Evolutionary conservation across 2,888 invertebrate genomes (phyloP), one percentile per base, ranked within the genome.

Genomic region (Aproaerema taeniolella): DNA sequence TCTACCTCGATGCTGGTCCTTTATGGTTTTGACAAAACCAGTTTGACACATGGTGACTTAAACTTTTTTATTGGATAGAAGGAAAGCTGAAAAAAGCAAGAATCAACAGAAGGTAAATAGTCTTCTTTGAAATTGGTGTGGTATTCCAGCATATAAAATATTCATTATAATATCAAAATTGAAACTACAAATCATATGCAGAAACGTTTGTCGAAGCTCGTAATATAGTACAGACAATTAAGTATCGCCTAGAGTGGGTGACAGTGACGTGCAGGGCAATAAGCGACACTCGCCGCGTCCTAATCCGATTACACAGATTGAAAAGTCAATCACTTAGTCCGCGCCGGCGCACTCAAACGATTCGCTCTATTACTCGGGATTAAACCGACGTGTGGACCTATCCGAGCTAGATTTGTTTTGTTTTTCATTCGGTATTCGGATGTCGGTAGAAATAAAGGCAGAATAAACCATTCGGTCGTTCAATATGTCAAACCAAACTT

Each of bases 251-350:
- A 35, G 31, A 40, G 30, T 40, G 31, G 53, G 46, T 49, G 47
- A 50, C 52, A 49, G 34, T 40, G 42, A 43, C 43, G 52, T 52
- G 62, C 61, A 60, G 74, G 74, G 70, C 65, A 55, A 55, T 62
- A 54, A 46, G 52, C 55, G 60, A 56, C 66, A 54, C 52, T 55
- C 52, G 49, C 39, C 39, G 32, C 37, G 32, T 31, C 8, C 33
- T 45, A 45, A 45, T 45, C 45, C 45, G 45, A 83, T 85, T 85
- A 83, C 61, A 65, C 64, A 79, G 80, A 85, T 83, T 83, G 83
- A 82, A 83, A 82, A 83, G 83, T 85, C 85, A 83, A 82, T 85
- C 82, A 82, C 77, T 80, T 81, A 75, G 71, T 57, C 42, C 50
- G 45, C 44, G 64, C 75, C n/a, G 76, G 71, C 66, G 67, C 65